Conservation (phyloP, 2,888 invertebrate species). For the Epicampocera succincta region DNA sequence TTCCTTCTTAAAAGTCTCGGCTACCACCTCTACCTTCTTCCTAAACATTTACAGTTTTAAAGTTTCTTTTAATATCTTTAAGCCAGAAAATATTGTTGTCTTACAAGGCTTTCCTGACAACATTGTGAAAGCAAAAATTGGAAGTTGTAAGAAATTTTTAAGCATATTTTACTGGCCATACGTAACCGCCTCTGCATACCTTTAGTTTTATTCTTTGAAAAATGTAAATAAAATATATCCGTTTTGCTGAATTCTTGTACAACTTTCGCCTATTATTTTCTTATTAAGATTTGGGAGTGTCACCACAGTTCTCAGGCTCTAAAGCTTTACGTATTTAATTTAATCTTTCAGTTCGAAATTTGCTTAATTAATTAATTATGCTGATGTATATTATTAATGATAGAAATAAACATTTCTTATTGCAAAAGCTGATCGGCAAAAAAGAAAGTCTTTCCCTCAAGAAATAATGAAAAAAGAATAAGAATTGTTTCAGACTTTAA, state of each 20-base stretch:
- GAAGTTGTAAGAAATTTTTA: too few species aligned
- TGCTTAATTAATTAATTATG: slow-evolving; percentile 22
- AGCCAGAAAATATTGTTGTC: too few species aligned
- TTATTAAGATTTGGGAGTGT: slow-evolving; percentile 30
- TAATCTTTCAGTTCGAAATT: background rate
- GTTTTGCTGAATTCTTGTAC: background rate
- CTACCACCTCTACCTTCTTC: too few species aligned
- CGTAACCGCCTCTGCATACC: too few species aligned
- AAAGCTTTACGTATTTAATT: background rate
- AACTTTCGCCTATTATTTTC: background rate
- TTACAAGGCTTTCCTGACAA: too few species aligned
- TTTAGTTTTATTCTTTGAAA: too few species aligned
- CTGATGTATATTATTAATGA: slow-evolving; percentile 20
- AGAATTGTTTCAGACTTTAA: slow-evolving; percentile 27
- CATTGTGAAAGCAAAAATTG: too few species aligned
- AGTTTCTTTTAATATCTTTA: too few species aligned
- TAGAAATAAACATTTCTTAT: background rate
- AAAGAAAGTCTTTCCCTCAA: slow-evolving; percentile 39
- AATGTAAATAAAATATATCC: background rate
- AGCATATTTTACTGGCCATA: too few species aligned
- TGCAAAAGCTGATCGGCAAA: background rate
- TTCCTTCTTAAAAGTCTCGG: too few species aligned
- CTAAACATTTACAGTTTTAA: too few species aligned
- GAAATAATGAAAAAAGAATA: slow-evolving; percentile 37
- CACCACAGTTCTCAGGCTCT: slow-evolving; percentile 7